Conservation (phyloP, 2,797 vertebrate genomes). For the Peromyscus aztecus region DNA sequence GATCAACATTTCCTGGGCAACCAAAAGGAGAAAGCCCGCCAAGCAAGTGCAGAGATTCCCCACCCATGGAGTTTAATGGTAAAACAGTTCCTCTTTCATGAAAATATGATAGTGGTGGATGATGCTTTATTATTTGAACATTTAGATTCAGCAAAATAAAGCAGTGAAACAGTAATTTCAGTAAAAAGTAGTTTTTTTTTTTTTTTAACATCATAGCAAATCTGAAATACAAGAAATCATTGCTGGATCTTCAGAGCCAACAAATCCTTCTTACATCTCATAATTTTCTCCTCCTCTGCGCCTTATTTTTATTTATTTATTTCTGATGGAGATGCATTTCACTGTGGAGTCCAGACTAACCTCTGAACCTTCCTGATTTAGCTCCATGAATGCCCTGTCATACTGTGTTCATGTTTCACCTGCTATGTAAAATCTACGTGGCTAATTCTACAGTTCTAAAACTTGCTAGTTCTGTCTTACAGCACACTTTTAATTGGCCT, state of each 20-base stretch:
- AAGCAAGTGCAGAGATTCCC: neutral
- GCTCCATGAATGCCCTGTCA: no score
- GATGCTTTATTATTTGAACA: slow-evolving; percentile 8
- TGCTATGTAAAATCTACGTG: neutral
- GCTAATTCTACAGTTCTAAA: neutral
- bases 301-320: neutral
- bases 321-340: neutral
- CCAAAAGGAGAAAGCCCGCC: neutral
- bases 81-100: neutral
- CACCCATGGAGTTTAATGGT: neutral
- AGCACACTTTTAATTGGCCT: neutral
- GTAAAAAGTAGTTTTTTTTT: neutral
- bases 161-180: neutral
- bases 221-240: slow-evolving; percentile 16
- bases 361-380: neutral
- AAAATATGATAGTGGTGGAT: neutral
- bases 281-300: neutral
- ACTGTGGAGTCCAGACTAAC: neutral
- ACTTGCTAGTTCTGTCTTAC: slow-evolving; percentile 5
- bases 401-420: neutral
- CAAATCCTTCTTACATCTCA: neutral
- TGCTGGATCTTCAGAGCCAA: neutral
- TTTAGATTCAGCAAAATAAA: slow-evolving; percentile 29
- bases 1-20: neutral
- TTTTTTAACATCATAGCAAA: neutral